Evolutionary conservation across 2,888 invertebrate species (phyloP), one percentile per base, ranked within the genome.

Genomic region (Aelia acuminata): DNA sequence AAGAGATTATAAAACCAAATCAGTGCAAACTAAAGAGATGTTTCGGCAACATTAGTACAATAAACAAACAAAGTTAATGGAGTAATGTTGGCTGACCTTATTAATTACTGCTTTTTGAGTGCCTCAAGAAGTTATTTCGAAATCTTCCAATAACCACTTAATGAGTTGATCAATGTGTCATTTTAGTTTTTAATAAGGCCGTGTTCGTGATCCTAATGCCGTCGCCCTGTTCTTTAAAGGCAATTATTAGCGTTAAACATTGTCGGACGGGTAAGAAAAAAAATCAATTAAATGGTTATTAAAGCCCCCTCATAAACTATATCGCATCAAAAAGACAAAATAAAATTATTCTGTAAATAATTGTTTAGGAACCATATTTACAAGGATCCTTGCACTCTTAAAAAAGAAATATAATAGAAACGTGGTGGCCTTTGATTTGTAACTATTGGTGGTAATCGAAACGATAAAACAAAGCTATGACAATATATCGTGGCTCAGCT

Each of bases 391-490:
- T 20, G 63, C 31, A 18, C 63, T 70, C 63, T 7, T 70, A 70
- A 70, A 70, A 31, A 63, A 31, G 13, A 1, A 63, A 63, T 31
- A 31, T n/a, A 31, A 57, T 18, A 1, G 35, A 35, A 70, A 70
- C 63, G 63, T 70, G 63, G 63, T 70, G 31, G 63, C 63, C 63
- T 70, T 70, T 70, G 63, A 70, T 70, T 35, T 70, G 26, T 26
- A 57, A 57, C 63, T 70, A 70, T 70, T 35, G 63, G 35, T 1
- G 35, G 35, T 70, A 70, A 70, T 70, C 63, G 63, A 70, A 70
- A 70, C 63, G 63, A 70, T 70, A 70, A 70, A 70, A 70, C 63
- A 70, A 31, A 15, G 63, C 63, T 70, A 70, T 70, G 63, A 70
- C 63, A 70, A 70, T 70, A 70, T 35, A 57, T 57, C 57, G 57